phyloP scores from a whole-genome alignment of 2,888 invertebrate genomes.

The Cryptophagus acutangulus region DNA sequence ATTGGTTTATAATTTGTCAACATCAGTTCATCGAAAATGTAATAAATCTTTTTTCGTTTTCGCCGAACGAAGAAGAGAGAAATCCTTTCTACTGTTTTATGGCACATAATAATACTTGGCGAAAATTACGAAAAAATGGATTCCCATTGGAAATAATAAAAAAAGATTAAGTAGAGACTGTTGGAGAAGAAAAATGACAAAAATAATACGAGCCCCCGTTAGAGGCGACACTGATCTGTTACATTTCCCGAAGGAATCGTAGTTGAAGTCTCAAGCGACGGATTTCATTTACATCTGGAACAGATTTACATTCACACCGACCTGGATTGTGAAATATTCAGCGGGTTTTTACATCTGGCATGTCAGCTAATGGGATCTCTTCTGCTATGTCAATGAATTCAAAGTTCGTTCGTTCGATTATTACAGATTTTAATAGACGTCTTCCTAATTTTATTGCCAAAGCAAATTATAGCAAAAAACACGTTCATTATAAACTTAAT shows the following conservation, averaged over 20 bases:
- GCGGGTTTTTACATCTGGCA: constrained; percentile 42
- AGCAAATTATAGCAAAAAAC: too few species aligned
- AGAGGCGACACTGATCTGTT: constrained; percentile 42
- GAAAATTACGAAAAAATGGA: constrained; percentile 5
- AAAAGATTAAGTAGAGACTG: constrained; percentile 8
- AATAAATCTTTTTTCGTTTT: too few species aligned
- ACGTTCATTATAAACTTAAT: too few species aligned
- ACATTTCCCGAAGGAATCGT: constrained; percentile 41
- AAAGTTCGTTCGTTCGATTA: constrained; percentile 39
- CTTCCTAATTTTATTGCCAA: too few species aligned
- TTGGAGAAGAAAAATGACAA: constrained; percentile 7
- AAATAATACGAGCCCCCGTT: constrained; percentile 7
- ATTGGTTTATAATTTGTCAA: too few species aligned
- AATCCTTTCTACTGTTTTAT: constrained; percentile 2
- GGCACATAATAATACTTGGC: constrained; percentile 1
- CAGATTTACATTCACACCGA: constrained; percentile 45
- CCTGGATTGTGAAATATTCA: constrained; percentile 43
- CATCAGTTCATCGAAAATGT: too few species aligned
- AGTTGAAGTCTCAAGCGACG: constrained; percentile 42
- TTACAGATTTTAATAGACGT: too few species aligned
- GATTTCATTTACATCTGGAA: constrained; percentile 47
- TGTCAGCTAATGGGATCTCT: constrained; percentile 42
- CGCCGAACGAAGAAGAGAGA: too few species aligned
- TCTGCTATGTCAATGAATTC: constrained; percentile 43
- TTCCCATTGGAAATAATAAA: constrained; percentile 8